These are phyloP conservation scores for Neolamprologus multifasciatus DNA, from an alignment of 2,797 vertebrate species.

Conservation along the genomic window DNA sequence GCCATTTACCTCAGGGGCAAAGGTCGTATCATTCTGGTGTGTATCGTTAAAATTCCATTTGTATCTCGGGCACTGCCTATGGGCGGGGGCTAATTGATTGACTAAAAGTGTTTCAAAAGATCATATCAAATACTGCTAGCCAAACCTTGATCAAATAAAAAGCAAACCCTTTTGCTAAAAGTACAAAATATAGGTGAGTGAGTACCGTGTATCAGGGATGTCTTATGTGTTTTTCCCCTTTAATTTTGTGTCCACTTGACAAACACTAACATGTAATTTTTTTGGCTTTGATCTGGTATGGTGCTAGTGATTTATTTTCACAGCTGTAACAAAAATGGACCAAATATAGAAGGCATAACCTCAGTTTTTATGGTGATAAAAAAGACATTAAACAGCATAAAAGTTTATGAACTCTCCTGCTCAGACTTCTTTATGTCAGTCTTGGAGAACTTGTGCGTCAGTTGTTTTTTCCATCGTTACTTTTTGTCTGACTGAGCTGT, in stretches of 20 bases:
- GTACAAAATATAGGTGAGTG: not conserved
- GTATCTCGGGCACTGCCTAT: not conserved
- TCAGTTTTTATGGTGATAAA: not conserved
- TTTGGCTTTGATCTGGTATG: not conserved
- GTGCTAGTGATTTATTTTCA: not conserved
- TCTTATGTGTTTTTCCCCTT: not conserved
- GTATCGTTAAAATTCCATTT: not conserved
- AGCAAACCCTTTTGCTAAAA: not conserved
- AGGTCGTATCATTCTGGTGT: conserved; percentile 22
- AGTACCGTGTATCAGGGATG: not conserved
- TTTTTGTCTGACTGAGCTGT: not conserved
- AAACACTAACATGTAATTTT: not conserved
- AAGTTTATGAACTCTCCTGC: not conserved
- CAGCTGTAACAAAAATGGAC: not conserved
- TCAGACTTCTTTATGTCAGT: not conserved
- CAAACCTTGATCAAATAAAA: not conserved
- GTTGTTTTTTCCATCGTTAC: not conserved
- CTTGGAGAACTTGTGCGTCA: not conserved
- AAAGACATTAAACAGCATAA: not conserved
- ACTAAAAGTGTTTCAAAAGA: not conserved
- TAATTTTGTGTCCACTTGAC: not conserved
- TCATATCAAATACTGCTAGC: not conserved
- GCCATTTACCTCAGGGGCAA: conserved; percentile 33
- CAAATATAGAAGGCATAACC: not conserved
- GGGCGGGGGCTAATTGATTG: not conserved